Evolutionary conservation across 2,113 vertebrate species (phyloP).

Genomic region (Rissa tridactyla): DNA sequence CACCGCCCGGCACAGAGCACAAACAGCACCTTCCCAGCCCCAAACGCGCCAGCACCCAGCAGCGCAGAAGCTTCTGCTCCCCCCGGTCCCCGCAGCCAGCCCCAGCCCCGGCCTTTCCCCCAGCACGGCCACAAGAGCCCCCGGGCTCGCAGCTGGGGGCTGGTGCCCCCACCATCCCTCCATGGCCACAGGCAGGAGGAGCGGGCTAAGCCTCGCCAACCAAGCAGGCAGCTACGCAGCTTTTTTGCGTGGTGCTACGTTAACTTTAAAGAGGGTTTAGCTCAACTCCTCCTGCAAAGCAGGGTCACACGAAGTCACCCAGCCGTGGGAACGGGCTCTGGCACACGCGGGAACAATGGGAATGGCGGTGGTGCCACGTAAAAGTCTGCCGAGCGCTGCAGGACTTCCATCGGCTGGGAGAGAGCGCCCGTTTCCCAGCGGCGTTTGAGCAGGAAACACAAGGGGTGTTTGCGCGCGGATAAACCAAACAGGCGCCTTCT

Average conservation of each 20-base stretch:
- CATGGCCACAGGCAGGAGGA: background rate
- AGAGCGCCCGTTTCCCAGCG: fast-evolving
- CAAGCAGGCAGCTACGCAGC: background rate
- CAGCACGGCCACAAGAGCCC: background rate
- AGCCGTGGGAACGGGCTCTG: background rate
- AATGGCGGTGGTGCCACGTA: fast-evolving
- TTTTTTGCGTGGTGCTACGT: fast-evolving
- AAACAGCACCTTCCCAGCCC: background rate
- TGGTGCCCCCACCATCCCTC: background rate
- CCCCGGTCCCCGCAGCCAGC: background rate
- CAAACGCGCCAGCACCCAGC: background rate
- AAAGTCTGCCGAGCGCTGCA: background rate
- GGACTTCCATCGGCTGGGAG: background rate
- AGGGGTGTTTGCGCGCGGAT: too few species aligned
- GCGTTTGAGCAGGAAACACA: too few species aligned
- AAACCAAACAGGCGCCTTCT: background rate
- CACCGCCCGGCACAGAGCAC: background rate
- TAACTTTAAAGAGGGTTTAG: too few species aligned
- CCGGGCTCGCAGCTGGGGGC: fast-evolving
- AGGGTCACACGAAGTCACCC: background rate
- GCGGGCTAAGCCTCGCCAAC: fast-evolving
- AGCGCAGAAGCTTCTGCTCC: fast-evolving
- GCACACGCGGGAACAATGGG: fast-evolving
- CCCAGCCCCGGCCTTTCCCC: too few species aligned
- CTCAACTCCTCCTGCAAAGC: too few species aligned